Evolutionary conservation across 2,797 vertebrate species (phyloP).

Genomic region (Intellagama lesueurii): DNA sequence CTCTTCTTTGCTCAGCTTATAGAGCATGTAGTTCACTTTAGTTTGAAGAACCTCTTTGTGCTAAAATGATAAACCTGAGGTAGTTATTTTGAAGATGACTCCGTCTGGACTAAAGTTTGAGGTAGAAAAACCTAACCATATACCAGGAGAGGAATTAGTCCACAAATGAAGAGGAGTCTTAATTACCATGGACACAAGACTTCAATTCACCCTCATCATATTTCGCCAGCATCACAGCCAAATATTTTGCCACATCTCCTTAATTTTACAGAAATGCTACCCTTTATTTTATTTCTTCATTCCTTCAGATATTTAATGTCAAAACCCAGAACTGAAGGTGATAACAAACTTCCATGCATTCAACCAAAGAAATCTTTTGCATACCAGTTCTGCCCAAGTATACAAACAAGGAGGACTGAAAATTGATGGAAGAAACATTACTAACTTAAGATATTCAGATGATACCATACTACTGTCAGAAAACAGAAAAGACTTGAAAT

Average conservation of each 20-base stretch:
- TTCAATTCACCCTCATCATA: not conserved
- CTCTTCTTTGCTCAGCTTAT: not conserved
- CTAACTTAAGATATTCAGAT: no score
- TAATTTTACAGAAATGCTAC: not conserved
- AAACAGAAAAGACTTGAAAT: no score
- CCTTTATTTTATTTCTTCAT: not conserved
- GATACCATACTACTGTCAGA: no score
- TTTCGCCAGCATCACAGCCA: not conserved
- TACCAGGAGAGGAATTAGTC: not conserved
- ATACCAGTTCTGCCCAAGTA: no score
- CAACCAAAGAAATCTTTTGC: no score
- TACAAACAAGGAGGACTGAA: no score
- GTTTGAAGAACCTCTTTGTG: not conserved
- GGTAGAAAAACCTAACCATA: not conserved
- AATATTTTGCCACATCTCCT: slow-evolving; percentile 4
- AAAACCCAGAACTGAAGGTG: not conserved
- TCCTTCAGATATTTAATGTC: not conserved
- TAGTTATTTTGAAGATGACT: not conserved
- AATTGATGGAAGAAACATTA: no score
- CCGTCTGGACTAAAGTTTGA: not conserved
- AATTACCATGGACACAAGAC: no score
- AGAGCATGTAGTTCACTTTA: not conserved
- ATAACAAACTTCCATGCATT: no score
- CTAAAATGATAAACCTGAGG: not conserved
- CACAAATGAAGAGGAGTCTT: no score